phyloP scores from a whole-genome alignment of 2,113 vertebrate genomes.

The Mormyrus lacerda region DNA sequence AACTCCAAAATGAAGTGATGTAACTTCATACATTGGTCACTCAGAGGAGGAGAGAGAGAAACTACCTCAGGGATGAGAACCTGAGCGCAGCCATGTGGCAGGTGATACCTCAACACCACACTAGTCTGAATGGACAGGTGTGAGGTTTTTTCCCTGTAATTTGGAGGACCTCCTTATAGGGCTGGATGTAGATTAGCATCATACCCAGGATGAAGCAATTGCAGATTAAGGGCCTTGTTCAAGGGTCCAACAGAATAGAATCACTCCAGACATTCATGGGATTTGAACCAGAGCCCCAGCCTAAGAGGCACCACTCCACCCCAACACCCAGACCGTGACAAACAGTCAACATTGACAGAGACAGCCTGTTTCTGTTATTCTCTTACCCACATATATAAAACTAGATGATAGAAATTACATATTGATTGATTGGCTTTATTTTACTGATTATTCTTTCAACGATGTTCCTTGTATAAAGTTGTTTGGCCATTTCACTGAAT shows the following conservation, averaged over 20 bases:
- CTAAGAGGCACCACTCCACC: too few relatives aligned
- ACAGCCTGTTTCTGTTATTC: neutral
- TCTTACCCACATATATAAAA: neutral
- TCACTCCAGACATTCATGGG: neutral
- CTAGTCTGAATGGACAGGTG: too few relatives aligned
- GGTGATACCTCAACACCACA: too few relatives aligned
- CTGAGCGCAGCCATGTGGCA: too few relatives aligned
- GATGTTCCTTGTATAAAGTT: constrained; percentile 25
- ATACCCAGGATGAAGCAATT: too few relatives aligned
- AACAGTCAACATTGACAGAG: constrained; percentile 3
- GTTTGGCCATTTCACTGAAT: constrained; percentile 38
- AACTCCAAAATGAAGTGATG: neutral
- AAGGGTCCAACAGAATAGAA: neutral
- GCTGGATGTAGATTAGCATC: too few relatives aligned
- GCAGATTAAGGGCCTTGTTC: too few relatives aligned
- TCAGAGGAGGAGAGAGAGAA: neutral
- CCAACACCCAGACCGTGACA: neutral
- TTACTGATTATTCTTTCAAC: neutral
- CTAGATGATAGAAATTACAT: neutral
- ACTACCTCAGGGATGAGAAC: too few relatives aligned
- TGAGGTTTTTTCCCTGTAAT: too few relatives aligned
- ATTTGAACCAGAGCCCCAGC: too few relatives aligned
- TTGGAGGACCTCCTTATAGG: too few relatives aligned
- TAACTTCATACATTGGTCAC: neutral
- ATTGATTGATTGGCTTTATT: neutral